Conservation (phyloP, 2,797 vertebrate species). For the Syndactyla subalaris region DNA sequence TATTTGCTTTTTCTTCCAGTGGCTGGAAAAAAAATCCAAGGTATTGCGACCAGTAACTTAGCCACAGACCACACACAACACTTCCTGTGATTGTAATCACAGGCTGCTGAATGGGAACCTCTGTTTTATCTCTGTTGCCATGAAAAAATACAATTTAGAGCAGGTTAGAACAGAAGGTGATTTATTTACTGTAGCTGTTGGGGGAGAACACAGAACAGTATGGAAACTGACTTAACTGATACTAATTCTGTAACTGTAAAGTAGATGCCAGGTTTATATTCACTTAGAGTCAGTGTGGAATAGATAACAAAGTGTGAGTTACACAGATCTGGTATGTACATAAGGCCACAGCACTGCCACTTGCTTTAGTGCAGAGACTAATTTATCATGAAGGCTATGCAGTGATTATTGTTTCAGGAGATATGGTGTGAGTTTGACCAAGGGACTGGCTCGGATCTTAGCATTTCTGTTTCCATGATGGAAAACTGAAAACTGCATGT, state of each 20-base stretch:
- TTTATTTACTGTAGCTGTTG: neutral
- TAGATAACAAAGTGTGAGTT: neutral
- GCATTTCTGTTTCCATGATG: neutral
- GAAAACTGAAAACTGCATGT: neutral
- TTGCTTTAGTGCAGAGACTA: neutral
- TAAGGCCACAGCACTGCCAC: neutral
- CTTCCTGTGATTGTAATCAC: neutral
- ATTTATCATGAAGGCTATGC: neutral
- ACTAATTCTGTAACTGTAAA: neutral
- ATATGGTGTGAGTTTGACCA: neutral
- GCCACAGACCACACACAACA: neutral
- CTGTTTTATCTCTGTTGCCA: neutral
- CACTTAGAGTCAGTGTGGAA: neutral
- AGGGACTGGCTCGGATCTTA: neutral
- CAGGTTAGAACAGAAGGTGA: neutral
- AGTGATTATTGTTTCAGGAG: neutral
- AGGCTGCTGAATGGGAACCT: neutral
- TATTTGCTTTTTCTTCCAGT: neutral
- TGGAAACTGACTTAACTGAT: neutral
- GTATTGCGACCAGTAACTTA: neutral
- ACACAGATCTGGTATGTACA: neutral
- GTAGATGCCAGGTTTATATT: neutral
- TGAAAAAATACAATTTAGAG: neutral
- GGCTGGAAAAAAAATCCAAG: neutral
- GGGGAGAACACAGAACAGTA: neutral